These are phyloP conservation scores for Bugula neritina DNA, from an alignment of 2,888 invertebrate genomes.

Conservation along the genomic window DNA sequence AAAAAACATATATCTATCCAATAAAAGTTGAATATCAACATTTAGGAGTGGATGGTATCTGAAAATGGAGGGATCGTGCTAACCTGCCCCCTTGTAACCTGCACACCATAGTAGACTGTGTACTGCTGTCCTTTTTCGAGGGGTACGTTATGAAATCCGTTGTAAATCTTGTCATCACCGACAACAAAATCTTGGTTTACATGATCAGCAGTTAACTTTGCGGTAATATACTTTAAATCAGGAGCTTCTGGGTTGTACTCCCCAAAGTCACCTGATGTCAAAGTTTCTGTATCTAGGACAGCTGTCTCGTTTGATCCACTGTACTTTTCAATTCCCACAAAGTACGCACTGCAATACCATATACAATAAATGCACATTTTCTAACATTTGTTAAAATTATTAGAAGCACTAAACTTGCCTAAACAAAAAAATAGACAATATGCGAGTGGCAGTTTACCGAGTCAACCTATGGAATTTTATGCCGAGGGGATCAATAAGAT, in stretches of 20 bases:
- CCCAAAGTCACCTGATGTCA: background rate
- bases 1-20: too few species aligned
- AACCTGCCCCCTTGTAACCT: slow-evolving; percentile 65
- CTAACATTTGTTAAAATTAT: too few species aligned
- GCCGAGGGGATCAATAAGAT: too few species aligned
- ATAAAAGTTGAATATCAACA: too few species aligned
- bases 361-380: too few species aligned
- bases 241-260: slow-evolving; percentile 59
- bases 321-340: background rate
- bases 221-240: slow-evolving; percentile 72
- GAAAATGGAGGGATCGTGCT: too few species aligned
- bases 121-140: slow-evolving; percentile 61
- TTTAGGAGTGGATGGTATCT: too few species aligned
- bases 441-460: too few species aligned
- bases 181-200: slow-evolving; percentile 67
- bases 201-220: slow-evolving; percentile 66
- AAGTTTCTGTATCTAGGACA: background rate
- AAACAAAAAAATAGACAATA: too few species aligned
- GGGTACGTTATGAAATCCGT: slow-evolving; percentile 74
- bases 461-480: too few species aligned
- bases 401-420: too few species aligned
- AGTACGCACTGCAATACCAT: slow-evolving; percentile 12
- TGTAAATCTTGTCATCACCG: slow-evolving; percentile 71
- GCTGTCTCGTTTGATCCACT: background rate
- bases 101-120: slow-evolving; percentile 68